phyloP scores from a whole-genome alignment of 2,797 vertebrate species.

The Orientallactaga sibirica region DNA sequence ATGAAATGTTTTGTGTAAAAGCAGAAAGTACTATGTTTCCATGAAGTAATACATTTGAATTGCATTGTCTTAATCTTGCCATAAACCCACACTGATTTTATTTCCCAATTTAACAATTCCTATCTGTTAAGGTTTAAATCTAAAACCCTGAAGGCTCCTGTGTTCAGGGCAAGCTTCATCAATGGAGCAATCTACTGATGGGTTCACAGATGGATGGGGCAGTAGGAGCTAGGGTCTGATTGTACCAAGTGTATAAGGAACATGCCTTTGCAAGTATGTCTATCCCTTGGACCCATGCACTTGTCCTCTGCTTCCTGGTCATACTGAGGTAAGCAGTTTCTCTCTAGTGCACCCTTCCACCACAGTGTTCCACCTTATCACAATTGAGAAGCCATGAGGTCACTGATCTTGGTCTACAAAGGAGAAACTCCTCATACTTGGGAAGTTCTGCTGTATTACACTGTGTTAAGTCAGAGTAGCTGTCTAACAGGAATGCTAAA shows the following conservation, averaged over 20 bases:
- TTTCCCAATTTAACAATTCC: background rate
- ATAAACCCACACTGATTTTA: background rate
- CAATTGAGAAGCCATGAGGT: background rate
- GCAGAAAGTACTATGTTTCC: rapidly evolving
- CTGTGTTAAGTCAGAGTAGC: rapidly evolving
- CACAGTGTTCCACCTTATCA: background rate
- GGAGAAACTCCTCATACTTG: background rate
- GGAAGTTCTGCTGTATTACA: background rate
- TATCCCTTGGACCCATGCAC: background rate
- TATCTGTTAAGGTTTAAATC: background rate
- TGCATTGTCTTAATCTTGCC: background rate
- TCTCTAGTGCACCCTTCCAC: background rate
- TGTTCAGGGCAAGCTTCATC: background rate
- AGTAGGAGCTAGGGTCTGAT: background rate
- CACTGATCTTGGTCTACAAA: background rate
- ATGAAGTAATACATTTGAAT: background rate
- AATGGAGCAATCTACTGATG: background rate
- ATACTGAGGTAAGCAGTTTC: background rate
- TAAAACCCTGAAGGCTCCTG: background rate
- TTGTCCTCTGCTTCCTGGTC: background rate
- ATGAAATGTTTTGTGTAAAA: background rate
- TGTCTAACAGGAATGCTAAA: background rate
- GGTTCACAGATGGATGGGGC: background rate
- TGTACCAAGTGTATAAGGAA: background rate
- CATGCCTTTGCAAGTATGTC: background rate